Percentiles rank a stretch among this genome's conserved stretches.
Evolutionary conservation across 2,888 invertebrate genomes (phyloP).

Genomic region (Lottia scabra): DNA sequence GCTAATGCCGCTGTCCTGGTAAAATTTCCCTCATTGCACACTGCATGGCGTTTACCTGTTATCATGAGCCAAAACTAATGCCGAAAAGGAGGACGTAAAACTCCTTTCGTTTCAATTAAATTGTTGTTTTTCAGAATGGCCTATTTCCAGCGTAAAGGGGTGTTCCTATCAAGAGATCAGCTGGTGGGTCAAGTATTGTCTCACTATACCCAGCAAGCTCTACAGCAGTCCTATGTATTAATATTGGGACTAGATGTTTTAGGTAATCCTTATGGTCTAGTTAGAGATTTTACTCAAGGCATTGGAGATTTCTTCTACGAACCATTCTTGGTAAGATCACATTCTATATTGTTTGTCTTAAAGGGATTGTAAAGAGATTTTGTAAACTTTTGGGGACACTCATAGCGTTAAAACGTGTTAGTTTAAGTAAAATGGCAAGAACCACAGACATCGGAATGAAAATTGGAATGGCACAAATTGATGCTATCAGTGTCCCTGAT

Average conservation of each 20-base stretch:
- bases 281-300: constrained; percentile 76
- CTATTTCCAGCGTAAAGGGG: constrained; percentile 76
- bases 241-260: constrained; percentile 83
- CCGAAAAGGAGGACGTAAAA: neutral
- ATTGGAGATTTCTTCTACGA: constrained; percentile 77
- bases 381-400: no score
- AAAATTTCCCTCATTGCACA: no score
- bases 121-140: constrained; percentile 74
- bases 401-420: no score
- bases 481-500: no score
- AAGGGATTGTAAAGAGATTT: no score
- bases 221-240: constrained; percentile 85
- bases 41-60: no score
- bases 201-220: constrained; percentile 79
- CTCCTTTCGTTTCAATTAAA: neutral
- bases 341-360: no score
- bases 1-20: no score
- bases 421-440: no score
- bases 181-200: constrained; percentile 74
- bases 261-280: constrained; percentile 81
- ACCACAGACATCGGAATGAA: no score
- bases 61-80: no score
- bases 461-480: no score
- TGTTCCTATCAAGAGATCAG: constrained; percentile 72
- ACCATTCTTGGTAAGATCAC: constrained; percentile 73